These are phyloP conservation scores for Geopemphigus sp. DNA, from an alignment of 1,140 invertebrate species.

Conservation along the genomic window DNA sequence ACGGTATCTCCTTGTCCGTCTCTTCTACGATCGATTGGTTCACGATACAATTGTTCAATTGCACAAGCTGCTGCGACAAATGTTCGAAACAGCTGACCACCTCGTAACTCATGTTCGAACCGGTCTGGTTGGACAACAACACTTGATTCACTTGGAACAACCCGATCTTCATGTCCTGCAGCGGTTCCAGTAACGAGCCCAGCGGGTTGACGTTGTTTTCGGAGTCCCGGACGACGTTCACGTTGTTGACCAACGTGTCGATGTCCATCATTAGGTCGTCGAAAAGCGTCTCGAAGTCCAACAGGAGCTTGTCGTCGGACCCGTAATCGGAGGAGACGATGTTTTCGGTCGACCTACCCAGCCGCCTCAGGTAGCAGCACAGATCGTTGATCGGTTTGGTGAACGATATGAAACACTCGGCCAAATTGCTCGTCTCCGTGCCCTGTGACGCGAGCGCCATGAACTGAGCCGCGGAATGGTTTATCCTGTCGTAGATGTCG, in stretches of 20 bases:
- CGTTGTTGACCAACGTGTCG: slow-evolving; percentile 30
- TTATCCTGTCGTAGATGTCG: slow-evolving; percentile 8
- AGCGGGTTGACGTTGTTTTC: slow-evolving; percentile 37
- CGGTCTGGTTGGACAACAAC: slow-evolving; percentile 18
- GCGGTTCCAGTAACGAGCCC: slow-evolving; percentile 23
- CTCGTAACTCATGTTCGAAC: slow-evolving; percentile 28
- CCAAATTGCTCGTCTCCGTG: slow-evolving; percentile 9
- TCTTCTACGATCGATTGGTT: slow-evolving; percentile 49
- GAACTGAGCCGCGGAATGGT: not conserved
- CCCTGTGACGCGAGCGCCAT: not conserved
- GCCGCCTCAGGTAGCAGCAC: slow-evolving; percentile 9
- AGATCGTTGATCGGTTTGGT: slow-evolving; percentile 39
- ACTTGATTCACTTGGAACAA: slow-evolving; percentile 46
- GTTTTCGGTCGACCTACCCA: slow-evolving; percentile 24
- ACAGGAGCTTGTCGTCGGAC: slow-evolving; percentile 22
- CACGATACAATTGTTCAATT: slow-evolving; percentile 45
- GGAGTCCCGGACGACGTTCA: slow-evolving; percentile 28
- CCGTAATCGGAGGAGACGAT: slow-evolving; percentile 37
- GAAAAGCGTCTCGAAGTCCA: slow-evolving; percentile 38
- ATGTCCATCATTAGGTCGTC: slow-evolving; percentile 39
- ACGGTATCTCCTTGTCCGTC: slow-evolving; percentile 49
- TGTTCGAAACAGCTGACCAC: slow-evolving; percentile 35
- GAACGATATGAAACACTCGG: slow-evolving; percentile 38
- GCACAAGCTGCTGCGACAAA: slow-evolving; percentile 40
- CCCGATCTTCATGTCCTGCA: slow-evolving; percentile 38